These are phyloP conservation scores for Clitarchus hookeri DNA, from an alignment of 2,888 invertebrate genomes.

Conservation along the genomic window DNA sequence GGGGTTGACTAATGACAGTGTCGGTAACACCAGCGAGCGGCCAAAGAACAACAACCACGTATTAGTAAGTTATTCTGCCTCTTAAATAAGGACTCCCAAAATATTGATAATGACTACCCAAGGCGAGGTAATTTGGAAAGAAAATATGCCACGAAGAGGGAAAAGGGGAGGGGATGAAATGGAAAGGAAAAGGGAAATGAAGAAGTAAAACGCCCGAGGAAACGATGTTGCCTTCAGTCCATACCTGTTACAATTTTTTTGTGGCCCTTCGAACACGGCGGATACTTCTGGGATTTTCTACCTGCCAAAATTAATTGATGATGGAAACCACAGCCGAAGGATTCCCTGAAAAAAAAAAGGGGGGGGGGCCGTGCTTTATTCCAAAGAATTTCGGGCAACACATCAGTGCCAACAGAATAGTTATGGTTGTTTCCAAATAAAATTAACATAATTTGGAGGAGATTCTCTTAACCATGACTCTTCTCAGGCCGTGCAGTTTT, in stretches of 20 bases:
- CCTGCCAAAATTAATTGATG: slow-evolving; percentile 27
- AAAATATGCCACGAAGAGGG: slow-evolving; percentile 10
- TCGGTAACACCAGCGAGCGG: slow-evolving; percentile 20
- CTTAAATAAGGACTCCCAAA: slow-evolving; percentile 23
- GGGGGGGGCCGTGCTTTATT: not conserved
- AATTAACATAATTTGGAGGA: too few relatives aligned
- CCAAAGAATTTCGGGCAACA: not conserved
- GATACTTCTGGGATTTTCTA: not conserved
- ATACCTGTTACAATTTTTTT: slow-evolving; percentile 16
- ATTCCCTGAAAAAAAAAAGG: not conserved
- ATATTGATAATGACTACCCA: slow-evolving; percentile 26
- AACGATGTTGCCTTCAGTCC: not conserved
- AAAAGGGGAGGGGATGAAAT: not conserved
- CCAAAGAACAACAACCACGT: slow-evolving; percentile 21
- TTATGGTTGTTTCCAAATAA: not conserved
- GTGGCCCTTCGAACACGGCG: not conserved
- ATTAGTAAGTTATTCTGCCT: slow-evolving; percentile 21
- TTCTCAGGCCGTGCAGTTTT: too few relatives aligned
- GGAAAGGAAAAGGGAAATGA: slow-evolving; percentile 1
- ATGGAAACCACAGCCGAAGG: not conserved
- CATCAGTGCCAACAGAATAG: not conserved
- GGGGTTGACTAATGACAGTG: slow-evolving; percentile 32
- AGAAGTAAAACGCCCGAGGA: not conserved
- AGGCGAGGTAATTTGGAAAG: slow-evolving; percentile 19
- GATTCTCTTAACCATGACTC: too few relatives aligned